A percentile compares a stretch with the other conserved stretches of the same genome.
Evolutionary conservation across 2,797 vertebrate species (phyloP).

Genomic region (Cheracebus regulus): DNA sequence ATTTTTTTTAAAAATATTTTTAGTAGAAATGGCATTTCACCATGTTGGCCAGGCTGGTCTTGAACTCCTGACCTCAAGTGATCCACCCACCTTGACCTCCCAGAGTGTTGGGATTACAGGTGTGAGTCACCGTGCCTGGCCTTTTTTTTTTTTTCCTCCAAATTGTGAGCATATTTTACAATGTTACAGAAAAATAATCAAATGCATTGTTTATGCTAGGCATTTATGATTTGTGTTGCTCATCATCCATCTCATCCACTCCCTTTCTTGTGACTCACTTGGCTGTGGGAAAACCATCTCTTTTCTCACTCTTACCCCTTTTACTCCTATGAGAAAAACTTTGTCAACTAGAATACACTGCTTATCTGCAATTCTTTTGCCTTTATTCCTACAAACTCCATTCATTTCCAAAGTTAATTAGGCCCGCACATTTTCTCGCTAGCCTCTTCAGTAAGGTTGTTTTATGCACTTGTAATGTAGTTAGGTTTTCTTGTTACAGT

Average conservation of each 20-base stretch:
- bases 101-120: neutral
- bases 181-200: neutral
- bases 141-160: neutral
- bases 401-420: neutral
- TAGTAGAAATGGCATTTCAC: neutral
- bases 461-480: neutral
- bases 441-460: neutral
- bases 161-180: neutral
- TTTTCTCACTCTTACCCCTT: neutral
- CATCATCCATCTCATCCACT: neutral
- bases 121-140: neutral
- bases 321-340: neutral
- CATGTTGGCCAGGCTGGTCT: neutral
- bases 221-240: neutral
- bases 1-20: neutral
- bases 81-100: neutral
- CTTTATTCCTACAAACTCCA: neutral
- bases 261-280: neutral
- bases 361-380: neutral
- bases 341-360: neutral
- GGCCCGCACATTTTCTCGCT: neutral
- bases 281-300: neutral
- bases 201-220: neutral
- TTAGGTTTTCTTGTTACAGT: neutral
- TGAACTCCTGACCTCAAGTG: neutral